These are phyloP conservation scores for Hyposoter didymator DNA, from an alignment of 2,888 invertebrate species.

Conservation along the genomic window DNA sequence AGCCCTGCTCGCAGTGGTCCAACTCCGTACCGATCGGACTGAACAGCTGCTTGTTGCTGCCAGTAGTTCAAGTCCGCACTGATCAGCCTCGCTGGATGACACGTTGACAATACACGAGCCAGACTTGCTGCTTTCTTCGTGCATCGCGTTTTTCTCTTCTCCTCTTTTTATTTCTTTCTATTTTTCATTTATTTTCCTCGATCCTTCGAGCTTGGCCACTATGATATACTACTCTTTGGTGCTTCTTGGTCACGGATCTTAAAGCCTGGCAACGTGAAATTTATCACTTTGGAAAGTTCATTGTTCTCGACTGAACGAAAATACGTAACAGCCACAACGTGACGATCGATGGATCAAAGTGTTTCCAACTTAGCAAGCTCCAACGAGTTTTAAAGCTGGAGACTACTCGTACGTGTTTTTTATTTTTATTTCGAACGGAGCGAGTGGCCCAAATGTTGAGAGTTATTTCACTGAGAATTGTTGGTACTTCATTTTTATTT, in stretches of 20 bases:
- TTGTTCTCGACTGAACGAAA: slow-evolving; percentile 45
- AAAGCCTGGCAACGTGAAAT: slow-evolving; percentile 55
- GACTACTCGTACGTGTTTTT: slow-evolving; percentile 1
- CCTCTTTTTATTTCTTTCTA: slow-evolving; percentile 2
- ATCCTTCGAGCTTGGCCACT: slow-evolving; percentile 38
- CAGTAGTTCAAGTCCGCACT: slow-evolving; percentile 52
- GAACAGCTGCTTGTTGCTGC: slow-evolving; percentile 47
- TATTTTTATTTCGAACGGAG: background rate
- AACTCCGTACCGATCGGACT: slow-evolving; percentile 55
- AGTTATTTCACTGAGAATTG: background rate
- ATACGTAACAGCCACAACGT: slow-evolving; percentile 33
- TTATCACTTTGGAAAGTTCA: slow-evolving; percentile 59
- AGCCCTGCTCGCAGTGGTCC: slow-evolving; percentile 50
- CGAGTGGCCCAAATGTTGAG: background rate
- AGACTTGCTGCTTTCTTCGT: slow-evolving; percentile 18
- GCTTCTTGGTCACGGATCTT: slow-evolving; percentile 44
- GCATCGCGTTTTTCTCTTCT: slow-evolving; percentile 1
- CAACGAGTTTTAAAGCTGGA: slow-evolving; percentile 19
- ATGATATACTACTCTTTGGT: slow-evolving; percentile 52
- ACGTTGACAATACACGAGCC: slow-evolving; percentile 55
- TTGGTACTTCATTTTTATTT: background rate
- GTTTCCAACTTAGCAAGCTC: background rate
- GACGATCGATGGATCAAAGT: slow-evolving; percentile 20
- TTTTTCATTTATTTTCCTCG: slow-evolving; percentile 24
- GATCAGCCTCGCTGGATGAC: slow-evolving; percentile 59